Percentiles rank a stretch among this genome's conserved stretches.
Evolutionary conservation across 2,113 vertebrate genomes (phyloP).

Genomic region (Colossoma macropomum): DNA sequence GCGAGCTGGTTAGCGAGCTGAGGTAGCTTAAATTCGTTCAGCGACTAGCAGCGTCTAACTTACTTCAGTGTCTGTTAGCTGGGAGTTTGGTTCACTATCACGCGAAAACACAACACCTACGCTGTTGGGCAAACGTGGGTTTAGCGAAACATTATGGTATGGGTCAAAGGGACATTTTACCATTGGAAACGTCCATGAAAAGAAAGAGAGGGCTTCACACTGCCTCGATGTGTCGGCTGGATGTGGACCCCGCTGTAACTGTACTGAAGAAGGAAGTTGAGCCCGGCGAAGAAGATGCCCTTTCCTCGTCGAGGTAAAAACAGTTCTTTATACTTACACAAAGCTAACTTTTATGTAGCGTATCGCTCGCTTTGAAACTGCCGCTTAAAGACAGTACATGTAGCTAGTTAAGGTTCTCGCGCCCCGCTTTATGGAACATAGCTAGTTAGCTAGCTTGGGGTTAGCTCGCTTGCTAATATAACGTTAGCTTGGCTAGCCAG

Average conservation of each 20-base stretch:
- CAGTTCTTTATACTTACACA: background rate
- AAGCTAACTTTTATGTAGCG: background rate
- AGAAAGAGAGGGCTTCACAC: conserved; percentile 43
- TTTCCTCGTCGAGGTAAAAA: conserved; percentile 59
- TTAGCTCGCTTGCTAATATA: background rate
- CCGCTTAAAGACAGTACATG: no score
- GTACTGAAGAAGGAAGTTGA: conserved; percentile 60
- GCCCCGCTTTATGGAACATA: no score
- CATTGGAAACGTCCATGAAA: conserved; percentile 58
- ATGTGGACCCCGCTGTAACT: conserved; percentile 54
- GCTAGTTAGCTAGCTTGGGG: no score
- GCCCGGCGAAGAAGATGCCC: conserved; percentile 49
- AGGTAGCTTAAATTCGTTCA: conserved; percentile 25
- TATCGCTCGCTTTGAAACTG: background rate
- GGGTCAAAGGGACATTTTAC: conserved; percentile 52
- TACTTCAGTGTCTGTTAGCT: background rate
- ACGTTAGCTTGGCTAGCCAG: background rate
- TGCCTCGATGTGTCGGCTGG: conserved; percentile 55
- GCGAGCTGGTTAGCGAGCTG: conserved; percentile 18
- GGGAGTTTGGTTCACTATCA: background rate
- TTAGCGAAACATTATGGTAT: conserved; percentile 55
- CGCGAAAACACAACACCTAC: background rate
- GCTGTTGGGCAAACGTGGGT: background rate
- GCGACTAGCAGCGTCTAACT: conserved; percentile 14
- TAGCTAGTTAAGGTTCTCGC: no score